Evolutionary conservation across 35 echinoderm and acorn worm genomes (phyloP).

Genomic region (Eucidaris tribuloides): DNA sequence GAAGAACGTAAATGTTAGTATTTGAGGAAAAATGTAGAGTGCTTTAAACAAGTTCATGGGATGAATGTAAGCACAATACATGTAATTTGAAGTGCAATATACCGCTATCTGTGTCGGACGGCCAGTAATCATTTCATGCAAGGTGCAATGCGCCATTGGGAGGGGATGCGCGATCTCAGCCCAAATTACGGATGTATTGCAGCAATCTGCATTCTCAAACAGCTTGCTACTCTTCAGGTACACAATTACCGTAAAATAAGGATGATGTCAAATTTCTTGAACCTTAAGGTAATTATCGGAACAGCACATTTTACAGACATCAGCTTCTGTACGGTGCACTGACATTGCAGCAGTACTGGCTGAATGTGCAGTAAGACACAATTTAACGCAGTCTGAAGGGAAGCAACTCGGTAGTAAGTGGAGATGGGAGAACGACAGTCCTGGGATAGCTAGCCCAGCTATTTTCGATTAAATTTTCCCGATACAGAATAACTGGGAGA

Average conservation of each 20-base stretch:
- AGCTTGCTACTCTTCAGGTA: neutral
- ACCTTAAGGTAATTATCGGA: neutral
- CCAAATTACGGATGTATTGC: neutral
- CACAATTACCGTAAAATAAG: neutral
- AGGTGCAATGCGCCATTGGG: neutral
- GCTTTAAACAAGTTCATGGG: too few species aligned
- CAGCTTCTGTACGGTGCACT: constrained; percentile 15
- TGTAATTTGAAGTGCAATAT: too few species aligned
- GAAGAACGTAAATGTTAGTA: too few species aligned
- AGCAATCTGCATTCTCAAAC: neutral
- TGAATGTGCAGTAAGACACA: neutral
- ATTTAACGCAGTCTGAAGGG: neutral
- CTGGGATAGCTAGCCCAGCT: constrained; percentile 8
- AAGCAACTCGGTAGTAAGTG: neutral
- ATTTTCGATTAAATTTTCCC: constrained; percentile 24
- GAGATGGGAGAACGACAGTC: constrained; percentile 46
- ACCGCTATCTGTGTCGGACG: too few species aligned
- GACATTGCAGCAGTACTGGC: constrained; percentile 3
- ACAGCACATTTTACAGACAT: neutral
- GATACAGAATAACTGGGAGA: neutral
- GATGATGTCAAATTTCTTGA: neutral
- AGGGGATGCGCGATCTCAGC: neutral
- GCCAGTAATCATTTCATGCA: too few species aligned
- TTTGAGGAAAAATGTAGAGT: too few species aligned
- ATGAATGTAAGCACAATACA: too few species aligned